phyloP scores from a whole-genome alignment of 35 echinoderm and acorn worm genomes.

The Eucidaris tribuloides region DNA sequence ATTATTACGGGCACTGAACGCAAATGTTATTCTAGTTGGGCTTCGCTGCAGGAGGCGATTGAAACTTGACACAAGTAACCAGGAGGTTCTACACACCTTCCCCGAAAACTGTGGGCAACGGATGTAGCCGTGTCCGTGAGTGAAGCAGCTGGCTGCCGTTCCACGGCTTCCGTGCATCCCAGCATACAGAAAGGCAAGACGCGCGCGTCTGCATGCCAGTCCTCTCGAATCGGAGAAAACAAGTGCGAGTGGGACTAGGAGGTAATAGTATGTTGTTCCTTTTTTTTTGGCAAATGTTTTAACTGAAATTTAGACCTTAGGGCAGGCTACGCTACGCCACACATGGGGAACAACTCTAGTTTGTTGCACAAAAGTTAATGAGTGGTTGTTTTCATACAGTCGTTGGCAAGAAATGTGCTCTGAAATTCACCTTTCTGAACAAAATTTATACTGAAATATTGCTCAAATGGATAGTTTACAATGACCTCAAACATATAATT shows the following conservation, averaged over 20 bases:
- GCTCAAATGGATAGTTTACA: not conserved
- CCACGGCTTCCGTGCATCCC: slow-evolving; percentile 43
- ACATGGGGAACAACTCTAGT: not conserved
- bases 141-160: slow-evolving; percentile 69
- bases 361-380: too few species aligned
- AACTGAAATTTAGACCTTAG: not conserved
- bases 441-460: too few species aligned
- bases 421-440: too few species aligned
- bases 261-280: slow-evolving; percentile 26
- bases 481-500: too few species aligned
- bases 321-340: not conserved
- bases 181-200: slow-evolving; percentile 15
- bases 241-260: slow-evolving; percentile 96
- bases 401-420: too few species aligned
- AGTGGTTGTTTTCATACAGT: too few species aligned
- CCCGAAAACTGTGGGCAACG: slow-evolving; percentile 68
- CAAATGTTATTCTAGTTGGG: slow-evolving; percentile 98
- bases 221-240: slow-evolving; percentile 81
- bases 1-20: too few species aligned
- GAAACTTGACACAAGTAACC: slow-evolving; percentile 72
- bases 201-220: slow-evolving; percentile 17
- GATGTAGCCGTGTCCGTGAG: slow-evolving; percentile 94
- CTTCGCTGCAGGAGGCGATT: slow-evolving; percentile 74
- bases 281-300: not conserved
- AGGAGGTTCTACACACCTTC: slow-evolving; percentile 78